Conservation (phyloP, 1,140 invertebrate species). For the Papilio machaon region DNA sequence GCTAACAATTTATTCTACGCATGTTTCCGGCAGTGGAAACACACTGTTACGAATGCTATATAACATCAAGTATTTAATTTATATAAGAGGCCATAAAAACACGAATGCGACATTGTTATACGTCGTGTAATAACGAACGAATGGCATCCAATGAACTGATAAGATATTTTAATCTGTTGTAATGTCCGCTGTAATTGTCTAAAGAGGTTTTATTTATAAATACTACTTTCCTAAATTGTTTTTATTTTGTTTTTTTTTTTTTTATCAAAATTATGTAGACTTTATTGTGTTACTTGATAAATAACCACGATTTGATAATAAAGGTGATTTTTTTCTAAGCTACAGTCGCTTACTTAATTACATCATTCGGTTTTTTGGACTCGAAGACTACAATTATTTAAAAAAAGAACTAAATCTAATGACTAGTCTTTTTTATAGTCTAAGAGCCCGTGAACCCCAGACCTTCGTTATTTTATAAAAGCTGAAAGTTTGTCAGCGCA, state of each 20-base stretch:
- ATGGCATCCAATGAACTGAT: slow-evolving; percentile 14
- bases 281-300: too few relatives aligned
- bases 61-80: slow-evolving; percentile 8
- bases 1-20: not conserved
- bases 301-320: too few relatives aligned
- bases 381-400: too few relatives aligned
- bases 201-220: slow-evolving; percentile 13
- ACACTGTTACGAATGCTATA: not conserved
- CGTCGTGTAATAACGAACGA: not conserved
- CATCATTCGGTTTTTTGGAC: too few relatives aligned
- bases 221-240: not conserved
- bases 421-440: too few relatives aligned
- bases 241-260: not conserved
- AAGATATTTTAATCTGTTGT: slow-evolving; percentile 21
- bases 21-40: not conserved
- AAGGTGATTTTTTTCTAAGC: too few relatives aligned
- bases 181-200: not conserved
- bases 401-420: too few relatives aligned
- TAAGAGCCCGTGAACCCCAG: too few relatives aligned
- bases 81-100: slow-evolving; percentile 19
- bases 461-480: too few relatives aligned
- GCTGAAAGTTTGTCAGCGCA: too few relatives aligned
- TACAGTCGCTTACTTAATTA: too few relatives aligned
- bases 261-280: not conserved
- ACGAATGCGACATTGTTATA: slow-evolving; percentile 5